These are phyloP conservation scores for Gonioctena quinquepunctata DNA, from an alignment of 1,140 invertebrate genomes.

Conservation along the genomic window DNA sequence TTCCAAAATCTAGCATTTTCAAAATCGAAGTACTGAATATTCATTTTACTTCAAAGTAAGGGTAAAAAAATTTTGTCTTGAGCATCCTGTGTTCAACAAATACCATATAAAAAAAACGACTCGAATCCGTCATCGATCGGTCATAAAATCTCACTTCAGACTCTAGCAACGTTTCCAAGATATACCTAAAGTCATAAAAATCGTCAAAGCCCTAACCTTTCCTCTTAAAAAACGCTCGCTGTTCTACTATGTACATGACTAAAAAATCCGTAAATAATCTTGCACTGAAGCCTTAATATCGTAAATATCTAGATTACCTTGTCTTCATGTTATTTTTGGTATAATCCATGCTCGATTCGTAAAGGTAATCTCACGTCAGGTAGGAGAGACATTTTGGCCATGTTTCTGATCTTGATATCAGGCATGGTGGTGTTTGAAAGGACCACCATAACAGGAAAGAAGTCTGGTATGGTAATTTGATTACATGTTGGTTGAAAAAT, in stretches of 20 bases:
- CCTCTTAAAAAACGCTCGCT: too few relatives aligned
- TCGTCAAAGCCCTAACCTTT: too few relatives aligned
- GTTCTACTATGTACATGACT: neutral
- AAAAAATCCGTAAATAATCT: neutral
- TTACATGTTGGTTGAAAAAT: neutral
- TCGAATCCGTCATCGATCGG: too few relatives aligned
- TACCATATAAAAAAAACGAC: too few relatives aligned
- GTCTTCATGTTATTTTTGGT: neutral
- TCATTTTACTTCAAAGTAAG: too few relatives aligned
- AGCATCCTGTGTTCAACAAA: too few relatives aligned
- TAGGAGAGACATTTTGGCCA: neutral
- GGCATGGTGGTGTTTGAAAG: neutral
- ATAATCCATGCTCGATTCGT: neutral
- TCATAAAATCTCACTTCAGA: too few relatives aligned
- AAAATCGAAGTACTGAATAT: too few relatives aligned
- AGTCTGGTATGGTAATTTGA: neutral
- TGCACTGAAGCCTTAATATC: neutral
- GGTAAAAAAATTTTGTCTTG: too few relatives aligned
- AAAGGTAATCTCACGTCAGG: neutral
- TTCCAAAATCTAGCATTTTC: too few relatives aligned
- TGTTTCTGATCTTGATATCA: neutral
- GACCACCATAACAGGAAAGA: neutral
- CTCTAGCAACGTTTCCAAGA: too few relatives aligned
- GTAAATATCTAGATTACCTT: neutral
- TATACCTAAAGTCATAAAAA: too few relatives aligned